Base-by-base conservation (phyloP, 2,797 vertebrate species). In the Pseudochirops cupreus region DNA sequence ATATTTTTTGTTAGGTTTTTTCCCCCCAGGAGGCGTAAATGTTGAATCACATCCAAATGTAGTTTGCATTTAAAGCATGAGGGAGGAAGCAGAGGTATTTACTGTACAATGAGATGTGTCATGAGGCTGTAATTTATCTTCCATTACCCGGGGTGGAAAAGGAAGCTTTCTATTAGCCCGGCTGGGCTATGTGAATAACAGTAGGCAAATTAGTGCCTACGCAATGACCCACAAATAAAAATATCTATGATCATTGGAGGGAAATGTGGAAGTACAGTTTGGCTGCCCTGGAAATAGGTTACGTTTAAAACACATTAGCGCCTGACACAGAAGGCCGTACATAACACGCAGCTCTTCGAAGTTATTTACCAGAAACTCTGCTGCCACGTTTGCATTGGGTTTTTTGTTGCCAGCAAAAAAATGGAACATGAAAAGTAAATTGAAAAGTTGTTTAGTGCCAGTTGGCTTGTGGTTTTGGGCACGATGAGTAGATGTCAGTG, bases 231-330 rank as follows among this genome's bases (percentile, higher is more conserved):
- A 89, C 95, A 95, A 98, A 96, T 92, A 96, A 93, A 96, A 98
- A 94, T 91, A 53, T n/a, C 31, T 9, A 0, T 55, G 54, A 93
- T 18, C 62, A 5, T n/a, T 56, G 33, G 93, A 96, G 97, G 95
- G 56, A 97, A 97, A 97, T 93, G 74, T 96, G 94, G 97, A 98
- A 94, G 95, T n/a, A 62, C 13, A 96, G 92, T 74, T 46, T 31
- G 89, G 93, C 82, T 91, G 95, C 96, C 93, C 18, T 29, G 52
- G 91, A 59, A 97, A 97, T 93, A 96, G 97, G 96, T 98, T 98
- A 96, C 90, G 96, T 97, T 96, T 97, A 96, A 96, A 98, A 97
- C 92, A 93, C 96, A 95, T 98, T 98, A 98, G 58, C 92, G 98
- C 91, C 91, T 96, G 95, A 97, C 95, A 97, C 4, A 95, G n/a